Conservation (phyloP, 1,140 invertebrate genomes). For the Ceratina japonica region DNA sequence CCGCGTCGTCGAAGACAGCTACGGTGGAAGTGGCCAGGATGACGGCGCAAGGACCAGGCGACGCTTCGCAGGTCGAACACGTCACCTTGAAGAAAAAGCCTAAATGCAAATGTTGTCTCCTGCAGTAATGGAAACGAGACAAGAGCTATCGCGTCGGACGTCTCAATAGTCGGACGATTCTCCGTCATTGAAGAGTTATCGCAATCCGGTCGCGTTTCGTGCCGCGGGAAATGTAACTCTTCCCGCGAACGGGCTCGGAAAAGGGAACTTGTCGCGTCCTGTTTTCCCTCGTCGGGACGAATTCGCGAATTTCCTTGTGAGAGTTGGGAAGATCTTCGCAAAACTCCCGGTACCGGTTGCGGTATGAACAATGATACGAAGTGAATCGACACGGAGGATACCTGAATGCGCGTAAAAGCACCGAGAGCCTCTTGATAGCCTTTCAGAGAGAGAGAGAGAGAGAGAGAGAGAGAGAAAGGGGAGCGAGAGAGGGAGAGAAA, state of each 20-base stretch:
- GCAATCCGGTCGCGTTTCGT: conserved; percentile 3
- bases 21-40: conserved; percentile 88
- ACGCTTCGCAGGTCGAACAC: conserved; percentile 89
- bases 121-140: conserved; percentile 84
- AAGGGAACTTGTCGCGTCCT: not conserved
- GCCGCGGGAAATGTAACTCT: not conserved
- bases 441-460: conserved; percentile 38
- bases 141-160: not conserved
- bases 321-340: not conserved
- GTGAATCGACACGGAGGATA: conserved; percentile 24
- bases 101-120: conserved; percentile 93
- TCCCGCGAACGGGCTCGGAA: not conserved
- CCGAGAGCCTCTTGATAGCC: conserved; percentile 36
- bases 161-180: conserved; percentile 25
- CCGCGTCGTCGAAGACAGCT: conserved; percentile 73
- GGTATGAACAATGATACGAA: not conserved
- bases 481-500: conserved; percentile 19
- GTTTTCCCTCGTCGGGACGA: not conserved
- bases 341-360: not conserved
- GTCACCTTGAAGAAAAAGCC: conserved; percentile 93
- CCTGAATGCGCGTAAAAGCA: conserved; percentile 26
- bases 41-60: conserved; percentile 84
- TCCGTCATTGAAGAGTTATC: conserved; percentile 14
- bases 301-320: not conserved
- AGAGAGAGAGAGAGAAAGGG: conserved; percentile 6